Conservation (phyloP, 2,113 vertebrate genomes). For the Poicephalus meyeri region DNA sequence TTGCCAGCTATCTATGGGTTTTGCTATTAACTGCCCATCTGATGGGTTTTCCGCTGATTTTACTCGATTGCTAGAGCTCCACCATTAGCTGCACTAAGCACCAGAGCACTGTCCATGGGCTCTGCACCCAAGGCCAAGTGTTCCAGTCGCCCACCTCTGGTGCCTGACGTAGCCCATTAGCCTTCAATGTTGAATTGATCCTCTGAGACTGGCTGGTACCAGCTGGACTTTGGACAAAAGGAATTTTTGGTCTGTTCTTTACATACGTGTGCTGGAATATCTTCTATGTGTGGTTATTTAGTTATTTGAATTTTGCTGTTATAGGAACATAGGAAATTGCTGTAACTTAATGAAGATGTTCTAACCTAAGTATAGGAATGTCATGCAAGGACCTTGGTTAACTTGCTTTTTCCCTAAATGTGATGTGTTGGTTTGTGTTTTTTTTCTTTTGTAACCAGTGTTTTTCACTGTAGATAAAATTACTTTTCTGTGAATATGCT, state of each 20-base stretch:
- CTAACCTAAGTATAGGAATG: background rate
- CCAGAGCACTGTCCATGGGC: background rate
- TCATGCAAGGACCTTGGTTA: background rate
- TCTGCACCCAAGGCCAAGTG: background rate
- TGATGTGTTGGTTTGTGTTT: background rate
- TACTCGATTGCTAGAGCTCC: background rate
- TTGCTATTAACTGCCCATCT: background rate
- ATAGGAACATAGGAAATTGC: background rate
- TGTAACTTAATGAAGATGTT: background rate
- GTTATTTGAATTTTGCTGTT: background rate
- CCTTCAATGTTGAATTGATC: background rate
- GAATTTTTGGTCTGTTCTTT: background rate
- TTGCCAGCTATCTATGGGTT: background rate
- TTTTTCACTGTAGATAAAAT: background rate
- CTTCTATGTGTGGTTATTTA: background rate
- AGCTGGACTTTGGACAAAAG: background rate
- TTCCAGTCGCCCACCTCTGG: background rate
- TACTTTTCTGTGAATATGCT: background rate
- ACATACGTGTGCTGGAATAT: background rate
- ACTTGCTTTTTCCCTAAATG: background rate
- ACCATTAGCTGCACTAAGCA: background rate
- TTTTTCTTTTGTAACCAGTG: background rate
- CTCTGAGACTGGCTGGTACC: background rate
- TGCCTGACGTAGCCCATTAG: background rate
- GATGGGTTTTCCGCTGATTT: slow-evolving; percentile 26